Evolutionary conservation across 2,113 vertebrate species (phyloP).

Genomic region (Eurypyga helias): DNA sequence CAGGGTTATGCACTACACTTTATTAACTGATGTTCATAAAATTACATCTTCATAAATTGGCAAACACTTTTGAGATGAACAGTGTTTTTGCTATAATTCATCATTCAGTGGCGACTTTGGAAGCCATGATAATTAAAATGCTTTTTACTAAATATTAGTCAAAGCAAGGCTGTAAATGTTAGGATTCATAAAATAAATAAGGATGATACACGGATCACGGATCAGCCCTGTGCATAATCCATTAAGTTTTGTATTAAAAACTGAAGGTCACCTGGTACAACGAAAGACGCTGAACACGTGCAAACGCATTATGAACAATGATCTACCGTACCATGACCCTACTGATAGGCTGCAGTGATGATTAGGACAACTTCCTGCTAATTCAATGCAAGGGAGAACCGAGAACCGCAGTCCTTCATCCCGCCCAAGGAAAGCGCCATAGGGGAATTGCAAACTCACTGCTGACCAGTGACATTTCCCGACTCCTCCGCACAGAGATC

Average conservation of each 20-base stretch:
- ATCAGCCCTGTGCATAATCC: background rate
- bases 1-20: background rate
- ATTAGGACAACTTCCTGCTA: background rate
- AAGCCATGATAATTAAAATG: slow-evolving; percentile 6
- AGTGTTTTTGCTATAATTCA: background rate
- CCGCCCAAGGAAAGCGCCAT: background rate
- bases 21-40: background rate
- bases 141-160: background rate
- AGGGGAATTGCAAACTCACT: background rate
- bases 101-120: background rate
- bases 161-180: background rate
- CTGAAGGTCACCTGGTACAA: background rate
- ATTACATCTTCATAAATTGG: background rate
- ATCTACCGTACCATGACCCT: background rate
- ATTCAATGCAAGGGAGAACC: background rate
- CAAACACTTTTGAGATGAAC: background rate
- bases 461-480: background rate
- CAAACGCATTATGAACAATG: background rate
- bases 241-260: background rate
- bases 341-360: background rate
- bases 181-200: background rate
- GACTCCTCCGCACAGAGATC: accelerated
- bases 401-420: background rate
- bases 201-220: background rate
- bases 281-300: background rate